A percentile compares a stretch with the other conserved stretches of the same genome.
phyloP scores from a whole-genome alignment of 2,113 vertebrate genomes.

The Phyllopteryx taeniolatus region DNA sequence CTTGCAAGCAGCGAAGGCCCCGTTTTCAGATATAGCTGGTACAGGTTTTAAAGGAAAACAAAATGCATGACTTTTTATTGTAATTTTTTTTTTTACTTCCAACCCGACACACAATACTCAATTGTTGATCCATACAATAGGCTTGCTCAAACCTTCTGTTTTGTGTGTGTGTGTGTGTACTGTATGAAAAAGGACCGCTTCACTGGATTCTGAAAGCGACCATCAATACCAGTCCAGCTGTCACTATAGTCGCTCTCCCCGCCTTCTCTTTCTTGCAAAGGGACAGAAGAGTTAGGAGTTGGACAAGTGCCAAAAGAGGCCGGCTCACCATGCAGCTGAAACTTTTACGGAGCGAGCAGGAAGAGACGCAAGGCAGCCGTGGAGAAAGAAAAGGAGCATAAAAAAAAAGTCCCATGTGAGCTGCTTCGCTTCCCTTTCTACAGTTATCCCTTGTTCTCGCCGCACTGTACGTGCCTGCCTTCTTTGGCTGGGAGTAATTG shows the following conservation, averaged over 20 bases:
- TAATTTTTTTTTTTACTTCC: conserved; percentile 9
- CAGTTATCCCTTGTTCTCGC: conserved; percentile 50
- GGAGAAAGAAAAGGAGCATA: conserved; percentile 49
- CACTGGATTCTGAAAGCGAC: background rate
- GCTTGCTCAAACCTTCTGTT: background rate
- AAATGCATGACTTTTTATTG: background rate
- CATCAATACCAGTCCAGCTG: conserved; percentile 19
- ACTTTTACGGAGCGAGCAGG: conserved; percentile 75
- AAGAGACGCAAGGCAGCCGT: conserved; percentile 60
- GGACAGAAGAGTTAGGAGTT: conserved; percentile 61
- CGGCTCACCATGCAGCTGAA: conserved; percentile 68
- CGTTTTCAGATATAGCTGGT: conserved; percentile 48
- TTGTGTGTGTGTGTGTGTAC: background rate
- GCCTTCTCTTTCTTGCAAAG: conserved; percentile 46
- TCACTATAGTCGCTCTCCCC: conserved; percentile 62
- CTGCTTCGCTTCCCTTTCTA: conserved; percentile 30
- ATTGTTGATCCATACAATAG: background rate
- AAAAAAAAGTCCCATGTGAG: conserved; percentile 50
- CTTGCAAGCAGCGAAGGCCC: conserved; percentile 35
- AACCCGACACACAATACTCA: background rate
- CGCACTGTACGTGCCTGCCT: conserved; percentile 63
- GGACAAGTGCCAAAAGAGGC: conserved; percentile 73
- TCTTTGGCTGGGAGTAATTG: conserved; percentile 62
- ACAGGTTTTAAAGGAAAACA: conserved; percentile 1
- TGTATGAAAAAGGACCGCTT: background rate